Evolutionary conservation across 2,888 invertebrate species (phyloP).

Genomic region (Osmoderma eremita): DNA sequence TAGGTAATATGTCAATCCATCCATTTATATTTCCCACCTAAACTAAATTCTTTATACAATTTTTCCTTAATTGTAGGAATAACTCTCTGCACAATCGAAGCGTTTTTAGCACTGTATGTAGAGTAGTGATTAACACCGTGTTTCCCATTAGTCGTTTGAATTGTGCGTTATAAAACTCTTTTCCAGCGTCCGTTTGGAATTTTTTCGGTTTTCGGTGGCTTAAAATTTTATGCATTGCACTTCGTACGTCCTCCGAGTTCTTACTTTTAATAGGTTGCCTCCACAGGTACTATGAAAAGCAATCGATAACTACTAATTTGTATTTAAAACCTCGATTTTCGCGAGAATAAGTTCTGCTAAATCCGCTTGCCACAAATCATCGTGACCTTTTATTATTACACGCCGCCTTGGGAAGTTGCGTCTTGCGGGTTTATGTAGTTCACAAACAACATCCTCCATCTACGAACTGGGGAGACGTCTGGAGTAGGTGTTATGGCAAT

Average conservation of each 20-base stretch:
- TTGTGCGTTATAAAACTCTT: conserved; percentile 53
- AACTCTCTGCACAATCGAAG: conserved; percentile 43
- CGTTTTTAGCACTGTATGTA: conserved; percentile 46
- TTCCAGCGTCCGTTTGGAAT: conserved; percentile 54
- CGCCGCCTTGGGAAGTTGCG: conserved; percentile 56
- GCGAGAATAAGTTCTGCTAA: conserved; percentile 45
- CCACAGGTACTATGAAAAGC: conserved; percentile 60
- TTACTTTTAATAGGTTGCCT: no score
- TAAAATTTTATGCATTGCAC: conserved; percentile 45
- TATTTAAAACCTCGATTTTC: conserved; percentile 56
- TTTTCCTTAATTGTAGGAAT: conserved; percentile 30
- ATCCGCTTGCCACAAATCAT: conserved; percentile 63
- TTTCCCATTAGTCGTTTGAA: conserved; percentile 51
- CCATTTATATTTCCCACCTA: conserved; percentile 49
- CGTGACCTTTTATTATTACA: conserved; percentile 56
- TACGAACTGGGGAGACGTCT: no score
- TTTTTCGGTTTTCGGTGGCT: conserved; percentile 48
- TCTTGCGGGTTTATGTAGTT: conserved; percentile 58
- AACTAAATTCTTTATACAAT: conserved; percentile 51
- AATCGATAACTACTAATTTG: conserved; percentile 58
- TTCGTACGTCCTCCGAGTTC: no score
- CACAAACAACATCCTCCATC: conserved; percentile 45
- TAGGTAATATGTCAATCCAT: conserved; percentile 42
- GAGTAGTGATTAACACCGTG: conserved; percentile 50
- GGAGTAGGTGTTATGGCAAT: no score